phyloP scores from a whole-genome alignment of 1,140 invertebrate genomes.

The Cylas formicarius region DNA sequence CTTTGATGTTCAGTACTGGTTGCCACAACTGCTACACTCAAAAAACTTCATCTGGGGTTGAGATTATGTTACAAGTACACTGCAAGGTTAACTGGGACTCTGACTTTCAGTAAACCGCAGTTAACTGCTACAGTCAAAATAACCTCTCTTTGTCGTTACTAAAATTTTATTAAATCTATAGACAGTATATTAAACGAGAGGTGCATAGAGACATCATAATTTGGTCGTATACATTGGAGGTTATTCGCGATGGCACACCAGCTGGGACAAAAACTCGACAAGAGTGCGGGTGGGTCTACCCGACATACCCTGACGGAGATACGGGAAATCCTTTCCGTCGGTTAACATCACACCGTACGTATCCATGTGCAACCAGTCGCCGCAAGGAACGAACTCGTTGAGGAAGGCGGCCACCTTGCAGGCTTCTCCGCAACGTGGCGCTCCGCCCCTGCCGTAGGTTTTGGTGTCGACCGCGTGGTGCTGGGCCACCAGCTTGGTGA shows the following conservation, averaged over 20 bases:
- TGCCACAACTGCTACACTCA: too few species aligned
- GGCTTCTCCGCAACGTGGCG: constrained; percentile 44
- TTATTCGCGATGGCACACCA: constrained; percentile 44
- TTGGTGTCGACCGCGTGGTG: constrained; percentile 48
- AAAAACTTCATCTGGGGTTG: too few species aligned
- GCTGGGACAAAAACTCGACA: constrained; percentile 51
- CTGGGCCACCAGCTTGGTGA: constrained; percentile 38
- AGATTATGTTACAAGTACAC: too few species aligned
- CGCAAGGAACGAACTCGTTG: constrained; percentile 57
- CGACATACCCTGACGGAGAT: constrained; percentile 51
- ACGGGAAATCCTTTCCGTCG: constrained; percentile 50
- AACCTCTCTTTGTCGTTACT: too few species aligned
- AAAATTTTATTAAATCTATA: too few species aligned
- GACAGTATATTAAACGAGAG: too few species aligned
- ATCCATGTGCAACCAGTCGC: constrained; percentile 63
- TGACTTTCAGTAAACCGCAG: too few species aligned
- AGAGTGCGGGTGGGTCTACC: constrained; percentile 56
- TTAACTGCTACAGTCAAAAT: too few species aligned
- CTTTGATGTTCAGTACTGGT: too few species aligned
- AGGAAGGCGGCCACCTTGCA: constrained; percentile 67
- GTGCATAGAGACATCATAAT: too few species aligned
- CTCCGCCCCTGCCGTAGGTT: constrained; percentile 46
- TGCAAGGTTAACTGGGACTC: too few species aligned
- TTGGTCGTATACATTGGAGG: too few species aligned
- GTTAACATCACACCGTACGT: constrained; percentile 58